Evolutionary conservation across 1,140 invertebrate species (phyloP).

Genomic region (Bombus waltoni): DNA sequence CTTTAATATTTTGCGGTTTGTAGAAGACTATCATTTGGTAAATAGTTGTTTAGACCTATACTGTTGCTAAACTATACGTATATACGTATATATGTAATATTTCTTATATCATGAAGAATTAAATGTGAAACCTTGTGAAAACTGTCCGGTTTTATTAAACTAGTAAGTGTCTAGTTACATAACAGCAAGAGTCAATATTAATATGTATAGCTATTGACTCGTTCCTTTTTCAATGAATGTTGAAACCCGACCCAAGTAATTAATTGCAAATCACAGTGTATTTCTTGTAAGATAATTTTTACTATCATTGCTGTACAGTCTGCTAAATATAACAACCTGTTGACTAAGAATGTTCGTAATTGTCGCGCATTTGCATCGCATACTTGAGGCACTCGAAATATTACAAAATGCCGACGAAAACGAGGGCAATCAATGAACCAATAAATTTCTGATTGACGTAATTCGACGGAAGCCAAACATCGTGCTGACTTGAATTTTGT

Average conservation of each 20-base stretch:
- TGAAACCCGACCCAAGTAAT: neutral
- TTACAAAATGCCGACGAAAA: neutral
- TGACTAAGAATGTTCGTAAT: neutral
- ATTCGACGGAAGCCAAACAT: neutral
- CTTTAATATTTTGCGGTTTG: neutral
- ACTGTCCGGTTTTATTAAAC: neutral
- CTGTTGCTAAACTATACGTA: too few relatives aligned
- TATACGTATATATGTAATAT: too few relatives aligned
- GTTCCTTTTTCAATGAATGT: neutral
- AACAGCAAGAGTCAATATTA: neutral
- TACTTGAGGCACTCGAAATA: neutral
- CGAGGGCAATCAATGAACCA: neutral
- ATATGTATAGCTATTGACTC: neutral
- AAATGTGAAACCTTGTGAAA: neutral
- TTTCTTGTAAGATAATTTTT: neutral
- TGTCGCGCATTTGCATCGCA: neutral
- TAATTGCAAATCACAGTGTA: neutral
- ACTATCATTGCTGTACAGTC: neutral
- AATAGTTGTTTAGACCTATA: neutral
- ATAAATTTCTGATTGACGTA: slow-evolving; percentile 12
- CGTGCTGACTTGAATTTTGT: neutral
- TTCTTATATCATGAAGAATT: neutral
- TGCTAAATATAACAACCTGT: neutral
- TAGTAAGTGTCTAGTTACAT: neutral
- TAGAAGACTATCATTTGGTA: neutral